Percentiles rank a stretch among this genome's conserved stretches.
These are phyloP conservation scores for Rhodophaea formosa DNA, from an alignment of 2,888 invertebrate species.

Conservation along the genomic window DNA sequence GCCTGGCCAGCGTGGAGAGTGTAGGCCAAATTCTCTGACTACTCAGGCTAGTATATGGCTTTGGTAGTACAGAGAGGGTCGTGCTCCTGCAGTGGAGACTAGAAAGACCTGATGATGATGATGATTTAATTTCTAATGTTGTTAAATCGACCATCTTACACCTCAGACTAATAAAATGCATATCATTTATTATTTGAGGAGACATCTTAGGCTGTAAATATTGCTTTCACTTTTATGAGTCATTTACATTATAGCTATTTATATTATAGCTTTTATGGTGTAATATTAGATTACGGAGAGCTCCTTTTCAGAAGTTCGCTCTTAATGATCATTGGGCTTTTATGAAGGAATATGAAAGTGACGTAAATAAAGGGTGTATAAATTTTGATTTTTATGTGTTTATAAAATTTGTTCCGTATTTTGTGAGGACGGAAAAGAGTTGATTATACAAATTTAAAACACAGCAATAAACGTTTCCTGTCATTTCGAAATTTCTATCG, in stretches of 20 bases:
- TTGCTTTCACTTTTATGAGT: neutral
- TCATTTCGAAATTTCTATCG: no score
- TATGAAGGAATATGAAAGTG: slow-evolving; percentile 3
- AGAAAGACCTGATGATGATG: no score
- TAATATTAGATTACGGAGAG: neutral
- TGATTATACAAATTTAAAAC: no score
- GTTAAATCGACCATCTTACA: neutral
- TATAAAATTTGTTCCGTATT: neutral
- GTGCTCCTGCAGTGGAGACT: no score
- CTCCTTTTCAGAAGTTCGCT: neutral
- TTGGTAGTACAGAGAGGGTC: no score
- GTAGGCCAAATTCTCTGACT: no score
- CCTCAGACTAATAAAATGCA: neutral
- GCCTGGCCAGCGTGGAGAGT: no score
- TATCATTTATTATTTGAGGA: neutral
- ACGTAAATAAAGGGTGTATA: neutral
- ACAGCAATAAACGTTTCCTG: no score
- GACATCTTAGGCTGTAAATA: neutral
- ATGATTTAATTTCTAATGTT: neutral
- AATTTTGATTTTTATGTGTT: neutral
- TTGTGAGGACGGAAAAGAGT: no score
- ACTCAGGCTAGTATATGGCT: no score
- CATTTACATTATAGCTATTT: neutral
- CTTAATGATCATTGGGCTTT: neutral
- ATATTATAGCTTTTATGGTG: neutral